phyloP scores from a whole-genome alignment of 2,797 vertebrate genomes.

The Apogon talboti region DNA sequence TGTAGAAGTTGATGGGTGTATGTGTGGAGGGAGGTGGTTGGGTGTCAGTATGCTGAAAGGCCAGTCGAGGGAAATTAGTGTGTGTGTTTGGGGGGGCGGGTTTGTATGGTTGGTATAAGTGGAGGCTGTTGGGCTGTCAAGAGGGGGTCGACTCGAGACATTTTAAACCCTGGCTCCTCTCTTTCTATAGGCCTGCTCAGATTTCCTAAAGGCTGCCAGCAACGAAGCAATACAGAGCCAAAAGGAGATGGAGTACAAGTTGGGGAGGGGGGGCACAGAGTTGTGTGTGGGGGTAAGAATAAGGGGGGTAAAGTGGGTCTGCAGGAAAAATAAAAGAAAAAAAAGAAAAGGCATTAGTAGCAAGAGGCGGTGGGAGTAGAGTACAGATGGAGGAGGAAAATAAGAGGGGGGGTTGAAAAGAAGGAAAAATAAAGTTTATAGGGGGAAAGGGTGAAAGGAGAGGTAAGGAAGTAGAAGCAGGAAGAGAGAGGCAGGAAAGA shows the following conservation, averaged over 20 bases:
- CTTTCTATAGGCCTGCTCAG: slow-evolving; percentile 69
- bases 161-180: slow-evolving; percentile 65
- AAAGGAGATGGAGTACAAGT: slow-evolving; percentile 48
- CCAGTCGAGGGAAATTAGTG: slow-evolving; percentile 27
- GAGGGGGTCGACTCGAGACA: slow-evolving; percentile 57
- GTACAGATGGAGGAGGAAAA: slow-evolving; percentile 13
- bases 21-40: slow-evolving; percentile 16
- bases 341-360: slow-evolving; percentile 5
- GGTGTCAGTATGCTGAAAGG: slow-evolving; percentile 30
- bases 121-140: slow-evolving; percentile 24
- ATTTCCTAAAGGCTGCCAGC: slow-evolving; percentile 75
- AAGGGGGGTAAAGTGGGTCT: slow-evolving; percentile 13
- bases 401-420: neutral
- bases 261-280: neutral
- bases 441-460: neutral
- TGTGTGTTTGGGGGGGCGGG: slow-evolving; percentile 30
- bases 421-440: neutral
- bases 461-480: slow-evolving; percentile 2
- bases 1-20: slow-evolving; percentile 19
- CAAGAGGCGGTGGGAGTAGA: neutral
- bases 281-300: slow-evolving; percentile 25
- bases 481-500: slow-evolving; percentile 18
- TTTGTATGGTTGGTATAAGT: slow-evolving; percentile 42
- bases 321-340: slow-evolving; percentile 2
- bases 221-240: slow-evolving; percentile 63